Conservation (phyloP, 2,888 invertebrate genomes). For the Euproctis similis region DNA sequence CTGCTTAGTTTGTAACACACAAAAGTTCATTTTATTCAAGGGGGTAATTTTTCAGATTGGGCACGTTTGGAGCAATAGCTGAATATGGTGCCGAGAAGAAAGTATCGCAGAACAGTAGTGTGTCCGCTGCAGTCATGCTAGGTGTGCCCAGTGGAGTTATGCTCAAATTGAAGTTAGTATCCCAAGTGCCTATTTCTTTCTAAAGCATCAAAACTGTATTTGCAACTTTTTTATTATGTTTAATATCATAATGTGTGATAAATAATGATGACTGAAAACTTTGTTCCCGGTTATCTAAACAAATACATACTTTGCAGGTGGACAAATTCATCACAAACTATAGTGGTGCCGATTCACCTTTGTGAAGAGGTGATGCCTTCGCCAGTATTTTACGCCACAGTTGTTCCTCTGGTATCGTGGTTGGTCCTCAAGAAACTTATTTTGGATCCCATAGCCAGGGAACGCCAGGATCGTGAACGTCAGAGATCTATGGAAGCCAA, state of each 20-base stretch:
- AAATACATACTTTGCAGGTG: conserved; percentile 82
- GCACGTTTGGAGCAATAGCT: conserved; percentile 89
- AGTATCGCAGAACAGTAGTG: conserved; percentile 90
- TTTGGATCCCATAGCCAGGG: conserved; percentile 87
- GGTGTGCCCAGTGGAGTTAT: conserved; percentile 92
- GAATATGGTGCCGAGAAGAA: conserved; percentile 96
- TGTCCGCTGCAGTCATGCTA: conserved; percentile 89
- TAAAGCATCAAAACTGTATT: too few species aligned
- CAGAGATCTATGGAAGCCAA: conserved; percentile 89
- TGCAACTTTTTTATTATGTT: too few species aligned
- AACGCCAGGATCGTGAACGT: conserved; percentile 86
- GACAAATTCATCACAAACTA: conserved; percentile 89
- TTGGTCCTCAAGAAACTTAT: conserved; percentile 88
- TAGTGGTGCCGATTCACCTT: conserved; percentile 91
- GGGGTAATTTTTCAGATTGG: conserved; percentile 76
- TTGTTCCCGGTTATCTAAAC: neutral
- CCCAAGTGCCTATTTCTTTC: too few species aligned
- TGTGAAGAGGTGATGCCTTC: conserved; percentile 93
- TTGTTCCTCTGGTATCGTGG: conserved; percentile 89
- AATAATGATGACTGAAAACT: too few species aligned
- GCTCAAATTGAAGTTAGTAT: conserved; percentile 86
- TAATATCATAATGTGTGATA: too few species aligned
- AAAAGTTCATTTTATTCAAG: too few species aligned
- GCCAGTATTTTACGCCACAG: conserved; percentile 94
- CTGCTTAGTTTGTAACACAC: too few species aligned